phyloP scores from a whole-genome alignment of 2,797 vertebrate genomes.

The Hemitrygon akajei region DNA sequence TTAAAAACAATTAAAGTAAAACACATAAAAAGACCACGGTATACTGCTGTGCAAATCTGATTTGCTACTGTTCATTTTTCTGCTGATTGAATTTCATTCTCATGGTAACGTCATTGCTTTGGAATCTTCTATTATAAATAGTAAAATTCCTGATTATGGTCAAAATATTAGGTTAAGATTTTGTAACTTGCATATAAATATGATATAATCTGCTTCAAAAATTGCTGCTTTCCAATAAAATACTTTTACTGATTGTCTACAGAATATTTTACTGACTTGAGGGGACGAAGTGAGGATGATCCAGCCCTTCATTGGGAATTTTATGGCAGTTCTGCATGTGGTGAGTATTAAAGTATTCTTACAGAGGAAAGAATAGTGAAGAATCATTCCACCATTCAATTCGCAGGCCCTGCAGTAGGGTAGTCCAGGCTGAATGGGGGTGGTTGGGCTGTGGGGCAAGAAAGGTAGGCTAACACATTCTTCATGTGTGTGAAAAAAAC shows the following conservation, averaged over 20 bases:
- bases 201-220: neutral
- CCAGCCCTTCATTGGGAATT: conserved; percentile 83
- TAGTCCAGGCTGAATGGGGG: too few species aligned
- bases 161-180: neutral
- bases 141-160: neutral
- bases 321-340: conserved; percentile 86
- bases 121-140: neutral
- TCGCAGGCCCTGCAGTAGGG: too few species aligned
- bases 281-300: conserved; percentile 76
- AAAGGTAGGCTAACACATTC: too few species aligned
- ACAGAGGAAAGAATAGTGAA: neutral
- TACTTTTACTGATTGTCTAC: conserved; percentile 23
- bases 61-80: neutral
- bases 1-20: neutral
- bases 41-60: neutral
- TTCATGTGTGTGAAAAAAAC: too few species aligned
- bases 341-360: conserved; percentile 57
- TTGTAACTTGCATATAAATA: neutral
- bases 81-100: neutral
- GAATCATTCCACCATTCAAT: neutral
- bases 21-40: neutral
- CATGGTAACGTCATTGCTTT: neutral
- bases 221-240: neutral
- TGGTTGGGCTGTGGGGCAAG: too few species aligned
- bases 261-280: conserved; percentile 91